Conservation (phyloP, 2,888 invertebrate species). For the Auanema freiburgensis region DNA sequence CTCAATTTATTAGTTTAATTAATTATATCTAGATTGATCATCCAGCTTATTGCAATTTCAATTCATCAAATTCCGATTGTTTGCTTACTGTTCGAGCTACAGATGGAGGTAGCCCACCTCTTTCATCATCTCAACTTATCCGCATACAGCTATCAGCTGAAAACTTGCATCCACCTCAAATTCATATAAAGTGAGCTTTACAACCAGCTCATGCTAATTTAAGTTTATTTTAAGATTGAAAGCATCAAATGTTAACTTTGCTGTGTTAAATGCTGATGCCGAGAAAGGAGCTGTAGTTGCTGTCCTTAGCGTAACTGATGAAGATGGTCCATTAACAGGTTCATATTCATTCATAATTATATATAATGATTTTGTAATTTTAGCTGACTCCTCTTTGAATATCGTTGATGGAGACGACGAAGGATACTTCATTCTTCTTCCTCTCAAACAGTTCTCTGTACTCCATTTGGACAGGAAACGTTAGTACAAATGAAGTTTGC, state of each 20-base stretch:
- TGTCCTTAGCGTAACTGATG: constrained; percentile 34
- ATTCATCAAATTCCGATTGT: constrained; percentile 9
- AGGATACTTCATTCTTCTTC: background rate
- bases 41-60: constrained; percentile 7
- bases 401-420: constrained; percentile 3
- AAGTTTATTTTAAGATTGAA: constrained; percentile 26
- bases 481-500: too few relatives aligned
- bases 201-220: background rate
- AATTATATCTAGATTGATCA: constrained; percentile 10
- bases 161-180: constrained; percentile 35
- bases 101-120: constrained; percentile 18
- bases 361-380: background rate
- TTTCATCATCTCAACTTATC: constrained; percentile 8
- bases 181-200: constrained; percentile 29
- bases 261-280: constrained; percentile 28
- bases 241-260: constrained; percentile 32
- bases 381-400: background rate
- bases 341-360: background rate
- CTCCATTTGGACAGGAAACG: too few relatives aligned
- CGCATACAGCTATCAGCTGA: constrained; percentile 76
- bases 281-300: constrained; percentile 35
- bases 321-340: constrained; percentile 20
- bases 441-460: background rate
- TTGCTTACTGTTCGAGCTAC: constrained; percentile 9
- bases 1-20: background rate